These are phyloP conservation scores for Meriones psammophilus DNA, from an alignment of 2,797 vertebrate genomes.

Conservation along the genomic window DNA sequence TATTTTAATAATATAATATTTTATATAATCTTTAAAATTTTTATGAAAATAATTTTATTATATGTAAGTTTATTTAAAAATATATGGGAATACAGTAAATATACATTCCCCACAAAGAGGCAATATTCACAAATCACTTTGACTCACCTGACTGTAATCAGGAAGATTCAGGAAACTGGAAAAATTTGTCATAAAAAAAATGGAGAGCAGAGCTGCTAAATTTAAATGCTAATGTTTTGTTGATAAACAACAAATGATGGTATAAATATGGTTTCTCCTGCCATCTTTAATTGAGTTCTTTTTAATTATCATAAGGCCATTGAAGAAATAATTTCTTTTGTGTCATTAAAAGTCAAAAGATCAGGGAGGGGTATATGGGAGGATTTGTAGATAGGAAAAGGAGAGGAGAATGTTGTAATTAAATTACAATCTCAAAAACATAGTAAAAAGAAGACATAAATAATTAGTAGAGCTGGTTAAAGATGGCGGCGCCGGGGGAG, in stretches of 20 bases:
- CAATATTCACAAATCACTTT: neutral
- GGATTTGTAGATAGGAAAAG: neutral
- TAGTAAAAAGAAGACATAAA: neutral
- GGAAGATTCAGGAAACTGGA: neutral
- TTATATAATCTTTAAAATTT: neutral
- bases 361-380: neutral
- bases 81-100: neutral
- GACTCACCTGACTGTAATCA: neutral
- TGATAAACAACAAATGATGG: neutral
- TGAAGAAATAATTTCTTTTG: neutral
- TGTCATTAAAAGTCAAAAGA: neutral
- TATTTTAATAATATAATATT: neutral
- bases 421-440: neutral
- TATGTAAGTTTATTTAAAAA: neutral
- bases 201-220: neutral
- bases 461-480: neutral
- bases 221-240: neutral
- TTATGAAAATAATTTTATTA: neutral
- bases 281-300: neutral
- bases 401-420: neutral
- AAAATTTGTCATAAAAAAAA: neutral
- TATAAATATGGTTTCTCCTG: neutral
- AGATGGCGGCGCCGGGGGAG: too few relatives aligned
- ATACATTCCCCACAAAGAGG: neutral
- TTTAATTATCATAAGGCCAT: neutral